Percentiles rank a stretch among this genome's conserved stretches.
phyloP scores from a whole-genome alignment of 2,113 vertebrate genomes.

The Myanophis thanlyinensis region DNA sequence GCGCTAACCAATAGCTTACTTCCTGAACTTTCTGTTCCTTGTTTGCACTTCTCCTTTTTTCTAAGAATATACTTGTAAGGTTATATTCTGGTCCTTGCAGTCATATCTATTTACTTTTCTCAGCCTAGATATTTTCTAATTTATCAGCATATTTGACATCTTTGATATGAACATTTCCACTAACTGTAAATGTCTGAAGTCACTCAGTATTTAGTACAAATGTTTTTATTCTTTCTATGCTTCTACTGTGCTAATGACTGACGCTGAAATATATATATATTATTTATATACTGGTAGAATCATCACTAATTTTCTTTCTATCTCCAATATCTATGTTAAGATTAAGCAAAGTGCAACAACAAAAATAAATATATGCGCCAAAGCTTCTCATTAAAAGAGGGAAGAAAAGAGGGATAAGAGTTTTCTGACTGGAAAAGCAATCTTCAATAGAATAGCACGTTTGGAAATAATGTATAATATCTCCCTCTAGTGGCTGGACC shows the following conservation, averaged over 20 bases:
- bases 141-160: not conserved
- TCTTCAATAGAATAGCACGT: not conserved
- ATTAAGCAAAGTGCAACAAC: not conserved
- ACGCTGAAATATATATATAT: not conserved
- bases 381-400: not conserved
- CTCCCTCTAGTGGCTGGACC: constrained; percentile 14
- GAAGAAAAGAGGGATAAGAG: not conserved
- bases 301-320: not conserved
- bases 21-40: not conserved
- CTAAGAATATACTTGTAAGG: not conserved
- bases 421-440: not conserved
- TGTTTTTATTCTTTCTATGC: not conserved
- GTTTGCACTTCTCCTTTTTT: not conserved
- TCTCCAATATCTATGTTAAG: not conserved
- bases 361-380: not conserved
- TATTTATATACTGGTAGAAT: not conserved
- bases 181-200: not conserved
- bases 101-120: not conserved
- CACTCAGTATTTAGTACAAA: not conserved
- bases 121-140: not conserved
- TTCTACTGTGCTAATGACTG: not conserved
- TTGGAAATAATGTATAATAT: constrained; percentile 1
- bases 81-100: not conserved
- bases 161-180: not conserved
- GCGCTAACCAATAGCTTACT: not conserved